Base-by-base conservation (phyloP, 2,113 vertebrate species). In the Gadus chalcogrammus region DNA sequence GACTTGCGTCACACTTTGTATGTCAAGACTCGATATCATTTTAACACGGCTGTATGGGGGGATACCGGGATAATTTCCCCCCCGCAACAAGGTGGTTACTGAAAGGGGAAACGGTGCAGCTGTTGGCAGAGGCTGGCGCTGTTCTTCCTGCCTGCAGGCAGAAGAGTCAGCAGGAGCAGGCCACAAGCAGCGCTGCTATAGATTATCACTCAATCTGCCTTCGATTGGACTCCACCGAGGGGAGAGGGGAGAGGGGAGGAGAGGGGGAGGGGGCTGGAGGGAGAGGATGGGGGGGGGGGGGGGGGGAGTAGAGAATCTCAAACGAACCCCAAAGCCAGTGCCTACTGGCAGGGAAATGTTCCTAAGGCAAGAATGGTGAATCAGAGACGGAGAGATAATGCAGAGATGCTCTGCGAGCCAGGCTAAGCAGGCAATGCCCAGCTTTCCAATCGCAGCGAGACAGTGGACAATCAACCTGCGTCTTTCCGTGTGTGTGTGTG, bases 161-260 rank as follows among this genome's bases (percentile, higher is more conserved):
- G 76, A 72, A 80, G 72, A 87, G 82, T 84, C 85, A 84, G 75
- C 67, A 55, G 58, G 79, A 60, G 79, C 75, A 78, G 83, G 75
- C 82, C 59, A 69, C 75, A 67, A 74, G 82, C 79, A 82, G 61
- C 69, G 75, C 74, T 18, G 22, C 64, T 83, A 92, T 90, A 79
- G 91, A 92, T 92, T 89, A 91, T 91, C 90, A 81, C 88, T 93
- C 88, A 90, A 88, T 91, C 89, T 89, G 83, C 68, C 77, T 88
- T 90, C 79, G 82, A 87, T 88, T 85, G 78, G 78, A 78, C 75
- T 80, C 81, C 73, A 64, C 82, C 81, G 73, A 70, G 70, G 18
- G 70, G 67, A 42, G 75, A 67, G 77, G 18, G 65, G 20, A 20
- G 20, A 20, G 20, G 20, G 60, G 63, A 60, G 68, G 62, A 62